Evolutionary conservation across 2,113 vertebrate genomes (phyloP).

Genomic region (Aptenodytes forsteri): DNA sequence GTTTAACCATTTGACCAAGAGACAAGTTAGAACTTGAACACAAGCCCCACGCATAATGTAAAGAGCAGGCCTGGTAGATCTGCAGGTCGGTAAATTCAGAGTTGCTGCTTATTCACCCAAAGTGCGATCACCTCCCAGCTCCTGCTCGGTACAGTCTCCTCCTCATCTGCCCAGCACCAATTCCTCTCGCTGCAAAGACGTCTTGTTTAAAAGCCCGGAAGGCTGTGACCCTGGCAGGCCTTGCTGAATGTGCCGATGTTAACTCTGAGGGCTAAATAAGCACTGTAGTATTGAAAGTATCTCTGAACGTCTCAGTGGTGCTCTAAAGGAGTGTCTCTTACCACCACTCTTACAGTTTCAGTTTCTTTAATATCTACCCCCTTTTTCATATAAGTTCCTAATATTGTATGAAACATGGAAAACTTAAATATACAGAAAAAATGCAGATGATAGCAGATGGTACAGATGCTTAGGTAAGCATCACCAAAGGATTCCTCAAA

Average conservation of each 20-base stretch:
- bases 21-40: neutral
- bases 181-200: accelerated
- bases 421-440: neutral
- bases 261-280: neutral
- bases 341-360: neutral
- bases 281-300: accelerated
- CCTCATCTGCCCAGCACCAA: neutral
- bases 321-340: neutral
- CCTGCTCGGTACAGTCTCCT: neutral
- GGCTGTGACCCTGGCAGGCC: neutral
- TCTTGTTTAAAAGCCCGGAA: neutral
- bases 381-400: neutral
- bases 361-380: neutral
- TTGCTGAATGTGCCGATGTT: neutral
- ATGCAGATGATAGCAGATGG: neutral
- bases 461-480: neutral
- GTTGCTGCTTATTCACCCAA: neutral
- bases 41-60: accelerated
- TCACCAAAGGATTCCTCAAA: neutral
- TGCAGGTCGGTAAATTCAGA: neutral
- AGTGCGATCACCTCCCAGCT: neutral
- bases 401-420: neutral
- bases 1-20: neutral
- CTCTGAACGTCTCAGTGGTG: neutral
- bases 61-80: neutral